Evolutionary conservation across 1,140 invertebrate genomes (phyloP).

Genomic region (Drosophila nasuta): DNA sequence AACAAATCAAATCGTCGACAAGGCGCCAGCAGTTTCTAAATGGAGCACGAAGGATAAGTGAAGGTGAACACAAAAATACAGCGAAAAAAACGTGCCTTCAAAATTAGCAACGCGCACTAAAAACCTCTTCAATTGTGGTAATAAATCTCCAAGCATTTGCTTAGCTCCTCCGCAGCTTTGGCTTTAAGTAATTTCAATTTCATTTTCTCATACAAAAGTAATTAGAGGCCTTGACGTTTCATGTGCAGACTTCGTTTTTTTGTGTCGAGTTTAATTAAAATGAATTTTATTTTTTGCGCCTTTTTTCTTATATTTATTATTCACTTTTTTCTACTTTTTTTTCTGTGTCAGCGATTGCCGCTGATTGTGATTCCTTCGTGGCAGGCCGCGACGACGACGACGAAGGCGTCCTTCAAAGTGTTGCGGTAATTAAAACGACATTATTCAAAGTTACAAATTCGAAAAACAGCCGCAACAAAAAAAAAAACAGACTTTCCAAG

Average conservation of each 20-base stretch:
- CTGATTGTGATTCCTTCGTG: slow-evolving; percentile 35
- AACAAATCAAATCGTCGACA: slow-evolving; percentile 60
- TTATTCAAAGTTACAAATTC: slow-evolving; percentile 72
- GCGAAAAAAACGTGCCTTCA: slow-evolving; percentile 16
- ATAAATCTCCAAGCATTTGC: slow-evolving; percentile 65
- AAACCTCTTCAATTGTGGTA: slow-evolving; percentile 54
- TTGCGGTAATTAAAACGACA: slow-evolving; percentile 82
- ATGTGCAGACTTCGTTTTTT: slow-evolving; percentile 37
- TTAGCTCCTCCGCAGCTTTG: slow-evolving; percentile 1
- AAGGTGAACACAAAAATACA: not conserved
- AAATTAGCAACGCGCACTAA: slow-evolving; percentile 62
- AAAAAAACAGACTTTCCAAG: slow-evolving; percentile 26
- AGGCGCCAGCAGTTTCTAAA: slow-evolving; percentile 15
- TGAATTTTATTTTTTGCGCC: slow-evolving; percentile 50
- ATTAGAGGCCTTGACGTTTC: slow-evolving; percentile 55
- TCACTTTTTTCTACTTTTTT: slow-evolving; percentile 50
- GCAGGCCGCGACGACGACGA: slow-evolving; percentile 15
- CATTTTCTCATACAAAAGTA: slow-evolving; percentile 59
- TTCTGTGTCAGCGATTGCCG: slow-evolving; percentile 25
- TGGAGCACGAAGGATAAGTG: slow-evolving; percentile 29
- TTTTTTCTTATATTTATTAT: slow-evolving; percentile 48
- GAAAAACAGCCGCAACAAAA: slow-evolving; percentile 20
- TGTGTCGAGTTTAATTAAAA: slow-evolving; percentile 67
- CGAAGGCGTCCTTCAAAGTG: slow-evolving; percentile 47
- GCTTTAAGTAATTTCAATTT: slow-evolving; percentile 70